These are phyloP conservation scores for Pelodytes ibericus DNA, from an alignment of 2,797 vertebrate genomes.

Conservation along the genomic window DNA sequence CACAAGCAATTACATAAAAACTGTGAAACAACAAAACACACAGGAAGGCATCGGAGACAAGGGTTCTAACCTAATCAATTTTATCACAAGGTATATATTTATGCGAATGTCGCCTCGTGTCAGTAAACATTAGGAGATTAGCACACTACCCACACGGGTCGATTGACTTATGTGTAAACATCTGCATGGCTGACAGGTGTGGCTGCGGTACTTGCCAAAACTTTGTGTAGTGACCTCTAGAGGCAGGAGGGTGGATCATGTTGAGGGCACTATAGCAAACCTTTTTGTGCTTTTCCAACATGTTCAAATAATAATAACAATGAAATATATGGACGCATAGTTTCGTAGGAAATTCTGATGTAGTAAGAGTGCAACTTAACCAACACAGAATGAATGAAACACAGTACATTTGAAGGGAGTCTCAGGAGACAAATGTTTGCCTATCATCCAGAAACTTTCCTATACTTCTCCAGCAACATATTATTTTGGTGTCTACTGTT, in stretches of 20 bases:
- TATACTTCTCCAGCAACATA: background rate
- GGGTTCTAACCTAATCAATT: background rate
- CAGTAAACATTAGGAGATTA: background rate
- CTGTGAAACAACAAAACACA: background rate
- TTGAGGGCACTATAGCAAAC: no score
- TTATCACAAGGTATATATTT: background rate
- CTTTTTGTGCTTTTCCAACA: no score
- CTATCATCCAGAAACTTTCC: background rate
- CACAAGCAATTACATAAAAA: background rate
- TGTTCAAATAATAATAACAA: no score
- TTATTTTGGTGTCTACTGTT: background rate
- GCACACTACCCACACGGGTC: background rate
- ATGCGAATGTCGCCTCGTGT: background rate
- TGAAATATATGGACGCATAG: no score
- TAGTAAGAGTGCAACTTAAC: no score
- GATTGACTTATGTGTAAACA: background rate
- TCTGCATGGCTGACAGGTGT: no score
- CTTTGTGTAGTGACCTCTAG: background rate
- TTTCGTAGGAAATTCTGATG: no score
- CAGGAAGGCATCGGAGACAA: background rate
- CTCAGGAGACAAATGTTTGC: background rate
- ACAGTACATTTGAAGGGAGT: no score
- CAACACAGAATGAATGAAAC: no score
- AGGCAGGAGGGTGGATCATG: background rate
- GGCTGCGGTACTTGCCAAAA: background rate